Evolutionary conservation across 2,888 invertebrate genomes (phyloP).

Genomic region (Labia minor): DNA sequence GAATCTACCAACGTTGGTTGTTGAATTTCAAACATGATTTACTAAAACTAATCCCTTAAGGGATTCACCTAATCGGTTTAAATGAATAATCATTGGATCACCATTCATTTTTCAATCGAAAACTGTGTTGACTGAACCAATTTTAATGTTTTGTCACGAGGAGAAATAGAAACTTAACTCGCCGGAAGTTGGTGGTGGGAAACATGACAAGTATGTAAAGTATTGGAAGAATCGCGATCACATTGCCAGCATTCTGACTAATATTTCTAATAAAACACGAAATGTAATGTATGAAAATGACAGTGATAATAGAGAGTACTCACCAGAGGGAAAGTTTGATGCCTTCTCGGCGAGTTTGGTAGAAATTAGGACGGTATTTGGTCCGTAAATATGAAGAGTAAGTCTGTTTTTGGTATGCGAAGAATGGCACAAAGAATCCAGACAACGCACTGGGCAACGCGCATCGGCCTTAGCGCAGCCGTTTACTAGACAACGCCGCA

Average conservation of each 20-base stretch:
- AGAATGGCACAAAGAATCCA: conserved; percentile 96
- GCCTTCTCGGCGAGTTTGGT: conserved; percentile 48
- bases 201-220: conserved; percentile 65
- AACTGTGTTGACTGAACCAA: neutral
- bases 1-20: neutral
- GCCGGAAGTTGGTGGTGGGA: conserved; percentile 34
- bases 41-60: neutral
- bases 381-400: conserved; percentile 46
- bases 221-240: conserved; percentile 63
- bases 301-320: conserved; percentile 52
- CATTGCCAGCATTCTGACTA: conserved; percentile 61
- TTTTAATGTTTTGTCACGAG: conserved; percentile 22
- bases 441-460: conserved; percentile 83
- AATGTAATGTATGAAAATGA: conserved; percentile 23
- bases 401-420: conserved; percentile 72
- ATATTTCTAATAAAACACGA: conserved; percentile 25
- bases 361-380: conserved; percentile 58
- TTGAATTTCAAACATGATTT: neutral
- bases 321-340: conserved; percentile 58
- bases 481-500: conserved; percentile 38
- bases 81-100: neutral
- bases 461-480: conserved; percentile 68
- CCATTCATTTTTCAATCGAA: neutral
- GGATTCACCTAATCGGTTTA: too few relatives aligned
- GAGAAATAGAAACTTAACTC: conserved; percentile 24